These are phyloP conservation scores for Frankliniella intonsa DNA, from an alignment of 2,888 invertebrate species.

Conservation along the genomic window DNA sequence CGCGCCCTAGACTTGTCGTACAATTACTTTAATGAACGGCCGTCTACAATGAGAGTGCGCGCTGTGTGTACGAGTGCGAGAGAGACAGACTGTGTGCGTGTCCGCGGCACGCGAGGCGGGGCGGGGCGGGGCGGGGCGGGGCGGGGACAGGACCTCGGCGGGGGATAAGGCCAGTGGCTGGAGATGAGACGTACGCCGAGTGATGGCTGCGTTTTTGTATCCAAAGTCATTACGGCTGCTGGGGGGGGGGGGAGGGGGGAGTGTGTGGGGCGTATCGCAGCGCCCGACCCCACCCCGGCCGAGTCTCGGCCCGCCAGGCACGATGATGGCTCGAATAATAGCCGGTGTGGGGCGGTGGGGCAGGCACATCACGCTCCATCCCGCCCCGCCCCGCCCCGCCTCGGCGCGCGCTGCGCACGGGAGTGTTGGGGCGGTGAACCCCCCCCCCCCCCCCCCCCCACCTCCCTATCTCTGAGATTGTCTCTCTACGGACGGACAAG, in stretches of 20 bases:
- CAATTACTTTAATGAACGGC: slow-evolving; percentile 18
- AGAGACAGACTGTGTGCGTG: neutral
- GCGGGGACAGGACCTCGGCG: neutral
- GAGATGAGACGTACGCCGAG: neutral
- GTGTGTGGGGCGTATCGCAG: neutral
- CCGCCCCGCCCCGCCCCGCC: slow-evolving; percentile 3
- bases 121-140: neutral
- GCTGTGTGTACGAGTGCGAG: neutral
- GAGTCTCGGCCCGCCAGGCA: neutral
- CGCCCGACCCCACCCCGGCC: neutral
- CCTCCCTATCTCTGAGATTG: too few relatives aligned
- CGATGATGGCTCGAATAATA: slow-evolving; percentile 5
- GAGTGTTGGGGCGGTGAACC: too few relatives aligned
- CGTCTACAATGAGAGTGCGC: neutral
- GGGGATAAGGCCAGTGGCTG: neutral
- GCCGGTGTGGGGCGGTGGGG: neutral
- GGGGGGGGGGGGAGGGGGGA: neutral
- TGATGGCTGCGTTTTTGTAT: slow-evolving; percentile 14
- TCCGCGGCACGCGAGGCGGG: neutral
- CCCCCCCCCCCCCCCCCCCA: too few relatives aligned
- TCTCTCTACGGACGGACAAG: too few relatives aligned
- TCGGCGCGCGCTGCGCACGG: neutral
- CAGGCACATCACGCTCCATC: neutral
- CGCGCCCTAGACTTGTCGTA: neutral
- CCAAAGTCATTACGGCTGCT: slow-evolving; percentile 4